Percentiles rank a stretch among this genome's conserved stretches.
phyloP scores from a whole-genome alignment of 1,140 invertebrate species.

The Gerris buenoi region DNA sequence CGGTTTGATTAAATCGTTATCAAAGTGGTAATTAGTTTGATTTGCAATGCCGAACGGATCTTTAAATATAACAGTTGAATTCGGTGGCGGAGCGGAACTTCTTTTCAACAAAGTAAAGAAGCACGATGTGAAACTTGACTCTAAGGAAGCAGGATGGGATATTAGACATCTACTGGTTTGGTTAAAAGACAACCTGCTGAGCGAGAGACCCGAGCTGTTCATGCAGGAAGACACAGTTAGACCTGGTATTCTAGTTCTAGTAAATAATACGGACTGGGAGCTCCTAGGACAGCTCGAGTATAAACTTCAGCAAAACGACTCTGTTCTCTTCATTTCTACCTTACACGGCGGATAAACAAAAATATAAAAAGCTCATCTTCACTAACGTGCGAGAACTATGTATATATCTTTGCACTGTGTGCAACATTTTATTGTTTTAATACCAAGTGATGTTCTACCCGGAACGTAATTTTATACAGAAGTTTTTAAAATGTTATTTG shows the following conservation, averaged over 20 bases:
- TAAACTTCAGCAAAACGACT: background rate
- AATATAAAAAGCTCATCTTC: too few species aligned
- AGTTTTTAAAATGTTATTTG: too few species aligned
- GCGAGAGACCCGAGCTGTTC: background rate
- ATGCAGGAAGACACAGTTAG: background rate
- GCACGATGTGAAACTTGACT: background rate
- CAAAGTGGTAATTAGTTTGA: too few species aligned
- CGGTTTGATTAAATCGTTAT: too few species aligned
- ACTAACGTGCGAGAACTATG: too few species aligned
- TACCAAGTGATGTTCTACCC: too few species aligned
- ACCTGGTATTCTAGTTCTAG: background rate
- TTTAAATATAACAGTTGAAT: background rate
- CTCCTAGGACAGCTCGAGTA: background rate
- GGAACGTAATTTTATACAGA: too few species aligned
- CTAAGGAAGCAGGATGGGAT: background rate
- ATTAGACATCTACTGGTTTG: background rate
- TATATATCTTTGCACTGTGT: too few species aligned
- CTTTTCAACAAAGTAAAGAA: background rate
- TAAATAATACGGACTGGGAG: background rate
- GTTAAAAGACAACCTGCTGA: background rate
- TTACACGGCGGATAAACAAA: background rate
- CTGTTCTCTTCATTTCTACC: conserved; percentile 1
- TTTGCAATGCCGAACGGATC: too few species aligned
- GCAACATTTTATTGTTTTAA: too few species aligned
- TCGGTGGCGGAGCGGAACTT: background rate